Percentiles rank a stretch among this genome's conserved stretches.
These are phyloP conservation scores for Eunapius fragilis DNA, from an alignment of 37 sponge, comb jelly and placozoan genomes.

Conservation along the genomic window DNA sequence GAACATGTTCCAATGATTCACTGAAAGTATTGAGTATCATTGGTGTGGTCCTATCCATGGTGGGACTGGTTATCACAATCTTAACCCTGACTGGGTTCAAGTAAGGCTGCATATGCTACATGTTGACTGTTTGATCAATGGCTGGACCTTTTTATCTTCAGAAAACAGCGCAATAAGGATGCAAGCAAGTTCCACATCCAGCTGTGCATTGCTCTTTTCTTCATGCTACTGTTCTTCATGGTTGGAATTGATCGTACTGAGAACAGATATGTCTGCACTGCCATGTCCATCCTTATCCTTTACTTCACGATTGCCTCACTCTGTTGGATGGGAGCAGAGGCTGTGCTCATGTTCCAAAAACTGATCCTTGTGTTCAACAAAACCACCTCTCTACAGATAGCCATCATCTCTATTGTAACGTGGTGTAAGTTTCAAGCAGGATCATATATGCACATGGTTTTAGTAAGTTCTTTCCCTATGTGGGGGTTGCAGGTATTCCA, in stretches of 20 bases:
- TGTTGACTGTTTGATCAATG: neutral
- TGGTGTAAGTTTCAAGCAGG: slow-evolving; percentile 52
- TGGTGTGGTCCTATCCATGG: slow-evolving; percentile 47
- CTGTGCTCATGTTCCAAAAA: slow-evolving; percentile 51
- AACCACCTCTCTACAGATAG: neutral
- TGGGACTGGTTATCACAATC: slow-evolving; percentile 34
- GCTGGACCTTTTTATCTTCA: slow-evolving; percentile 1
- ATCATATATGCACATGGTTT: neutral
- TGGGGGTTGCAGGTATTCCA: slow-evolving; percentile 11
- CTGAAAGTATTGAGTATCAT: slow-evolving; percentile 11
- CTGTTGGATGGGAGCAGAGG: slow-evolving; percentile 67
- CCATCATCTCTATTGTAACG: slow-evolving; percentile 37
- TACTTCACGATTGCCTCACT: slow-evolving; percentile 51
- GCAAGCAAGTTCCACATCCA: slow-evolving; percentile 57
- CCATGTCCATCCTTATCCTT: slow-evolving; percentile 35
- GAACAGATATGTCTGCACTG: slow-evolving; percentile 30
- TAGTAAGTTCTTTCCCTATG: neutral
- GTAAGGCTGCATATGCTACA: no score
- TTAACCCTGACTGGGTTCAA: slow-evolving; percentile 20
- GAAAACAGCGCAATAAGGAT: slow-evolving; percentile 40
- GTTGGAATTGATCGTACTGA: slow-evolving; percentile 52
- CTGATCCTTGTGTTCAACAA: slow-evolving; percentile 57
- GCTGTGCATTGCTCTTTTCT: slow-evolving; percentile 45
- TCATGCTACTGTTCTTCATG: slow-evolving; percentile 34
- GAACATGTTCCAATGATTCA: neutral